Conservation (phyloP, 2,888 invertebrate genomes). For the Epirrhoe alternata region DNA sequence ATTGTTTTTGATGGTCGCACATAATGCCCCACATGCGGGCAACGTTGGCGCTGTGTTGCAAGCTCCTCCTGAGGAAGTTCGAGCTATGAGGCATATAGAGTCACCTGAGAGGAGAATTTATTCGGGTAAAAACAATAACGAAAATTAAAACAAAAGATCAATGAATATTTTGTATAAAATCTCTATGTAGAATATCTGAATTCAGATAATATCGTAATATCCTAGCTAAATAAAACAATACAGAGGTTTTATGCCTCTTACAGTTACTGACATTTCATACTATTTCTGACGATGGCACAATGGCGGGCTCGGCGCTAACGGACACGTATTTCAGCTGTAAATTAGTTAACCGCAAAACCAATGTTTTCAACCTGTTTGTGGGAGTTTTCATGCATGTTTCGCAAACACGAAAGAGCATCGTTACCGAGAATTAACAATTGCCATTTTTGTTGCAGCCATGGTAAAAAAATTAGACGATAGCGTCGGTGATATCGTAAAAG, state of each 20-base stretch:
- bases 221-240: too few species aligned
- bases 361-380: conserved; percentile 26
- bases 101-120: conserved; percentile 88
- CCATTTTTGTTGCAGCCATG: conserved; percentile 87
- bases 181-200: too few species aligned
- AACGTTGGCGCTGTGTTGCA: conserved; percentile 89
- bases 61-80: conserved; percentile 88
- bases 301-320: neutral
- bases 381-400: conserved; percentile 29
- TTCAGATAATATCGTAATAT: too few species aligned
- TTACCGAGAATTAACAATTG: conserved; percentile 24
- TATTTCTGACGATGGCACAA: conserved; percentile 23
- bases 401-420: conserved; percentile 17
- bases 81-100: conserved; percentile 88
- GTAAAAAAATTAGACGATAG: conserved; percentile 93
- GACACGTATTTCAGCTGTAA: conserved; percentile 32
- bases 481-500: conserved; percentile 90
- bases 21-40: conserved; percentile 92
- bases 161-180: too few species aligned
- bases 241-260: neutral
- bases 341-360: conserved; percentile 42
- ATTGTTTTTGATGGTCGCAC: conserved; percentile 91
- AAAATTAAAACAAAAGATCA: too few species aligned
- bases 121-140: conserved; percentile 84
- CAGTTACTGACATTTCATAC: conserved; percentile 4